These are phyloP conservation scores for Drosophila subpulchrella DNA, from an alignment of 1,140 invertebrate genomes.

Conservation along the genomic window DNA sequence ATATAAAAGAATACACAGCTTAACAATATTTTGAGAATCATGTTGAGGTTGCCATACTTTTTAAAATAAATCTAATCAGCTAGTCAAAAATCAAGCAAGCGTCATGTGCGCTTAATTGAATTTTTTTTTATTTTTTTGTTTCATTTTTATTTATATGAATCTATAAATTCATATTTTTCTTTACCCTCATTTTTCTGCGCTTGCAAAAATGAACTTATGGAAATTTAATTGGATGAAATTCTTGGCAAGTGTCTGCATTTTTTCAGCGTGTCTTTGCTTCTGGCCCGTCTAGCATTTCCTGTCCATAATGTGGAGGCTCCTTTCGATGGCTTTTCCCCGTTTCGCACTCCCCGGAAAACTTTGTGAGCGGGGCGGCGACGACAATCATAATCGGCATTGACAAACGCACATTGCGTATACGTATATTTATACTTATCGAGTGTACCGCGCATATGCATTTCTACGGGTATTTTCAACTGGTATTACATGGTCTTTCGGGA, in stretches of 20 bases:
- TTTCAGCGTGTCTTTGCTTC: constrained; percentile 20
- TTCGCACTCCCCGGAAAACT: neutral
- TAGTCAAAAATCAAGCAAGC: too few species aligned
- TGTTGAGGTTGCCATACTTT: too few species aligned
- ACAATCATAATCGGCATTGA: constrained; percentile 77
- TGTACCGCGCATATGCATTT: constrained; percentile 28
- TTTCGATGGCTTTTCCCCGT: constrained; percentile 13
- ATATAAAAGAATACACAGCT: too few species aligned
- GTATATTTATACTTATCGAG: constrained; percentile 24
- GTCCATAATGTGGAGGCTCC: constrained; percentile 48
- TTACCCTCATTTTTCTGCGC: neutral
- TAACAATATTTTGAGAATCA: too few species aligned
- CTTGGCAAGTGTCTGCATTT: constrained; percentile 3
- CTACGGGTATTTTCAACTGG: constrained; percentile 3
- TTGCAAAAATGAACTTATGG: neutral
- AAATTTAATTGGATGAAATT: constrained; percentile 35
- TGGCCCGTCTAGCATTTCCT: constrained; percentile 62
- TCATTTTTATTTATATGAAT: too few species aligned
- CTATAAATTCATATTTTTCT: too few species aligned
- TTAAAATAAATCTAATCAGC: too few species aligned
- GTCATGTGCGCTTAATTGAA: too few species aligned
- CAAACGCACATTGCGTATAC: constrained; percentile 62
- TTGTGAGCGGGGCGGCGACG: constrained; percentile 60
- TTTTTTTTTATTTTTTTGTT: too few species aligned
- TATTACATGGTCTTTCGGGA: constrained; percentile 2